Conservation (phyloP, 2,888 invertebrate species). For the Ennomos fuscantarius region DNA sequence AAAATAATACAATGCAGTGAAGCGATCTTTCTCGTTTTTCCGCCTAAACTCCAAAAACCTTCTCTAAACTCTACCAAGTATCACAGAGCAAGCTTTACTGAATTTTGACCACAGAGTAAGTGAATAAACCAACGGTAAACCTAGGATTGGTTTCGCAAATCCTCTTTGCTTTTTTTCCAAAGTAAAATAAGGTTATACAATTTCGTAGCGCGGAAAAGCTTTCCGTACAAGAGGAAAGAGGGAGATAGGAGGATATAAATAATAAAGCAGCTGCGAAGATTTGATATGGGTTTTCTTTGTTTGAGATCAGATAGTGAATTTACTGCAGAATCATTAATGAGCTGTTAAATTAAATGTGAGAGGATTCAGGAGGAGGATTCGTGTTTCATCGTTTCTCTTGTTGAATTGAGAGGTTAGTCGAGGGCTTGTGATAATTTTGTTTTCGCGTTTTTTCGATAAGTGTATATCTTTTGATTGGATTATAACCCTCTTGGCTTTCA, state of each 20-base stretch:
- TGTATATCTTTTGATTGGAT: constrained; percentile 7
- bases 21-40: too few relatives aligned
- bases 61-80: background rate
- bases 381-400: constrained; percentile 2
- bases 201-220: constrained; percentile 17
- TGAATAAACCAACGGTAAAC: constrained; percentile 12
- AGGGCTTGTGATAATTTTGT: constrained; percentile 13
- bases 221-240: constrained; percentile 16
- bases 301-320: constrained; percentile 34
- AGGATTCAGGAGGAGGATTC: background rate
- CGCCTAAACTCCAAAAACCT: too few relatives aligned
- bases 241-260: constrained; percentile 49
- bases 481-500: constrained; percentile 8
- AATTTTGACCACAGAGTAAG: constrained; percentile 4
- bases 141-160: constrained; percentile 19
- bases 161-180: constrained; percentile 12
- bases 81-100: background rate
- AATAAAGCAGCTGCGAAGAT: constrained; percentile 57
- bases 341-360: constrained; percentile 18
- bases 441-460: constrained; percentile 15
- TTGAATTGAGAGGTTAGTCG: constrained; percentile 9
- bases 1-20: too few relatives aligned
- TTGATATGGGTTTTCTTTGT: constrained; percentile 61
- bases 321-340: constrained; percentile 23
- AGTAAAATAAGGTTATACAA: constrained; percentile 15